Conservation (phyloP, 1,140 invertebrate genomes). For the Solenopsis fugax region DNA sequence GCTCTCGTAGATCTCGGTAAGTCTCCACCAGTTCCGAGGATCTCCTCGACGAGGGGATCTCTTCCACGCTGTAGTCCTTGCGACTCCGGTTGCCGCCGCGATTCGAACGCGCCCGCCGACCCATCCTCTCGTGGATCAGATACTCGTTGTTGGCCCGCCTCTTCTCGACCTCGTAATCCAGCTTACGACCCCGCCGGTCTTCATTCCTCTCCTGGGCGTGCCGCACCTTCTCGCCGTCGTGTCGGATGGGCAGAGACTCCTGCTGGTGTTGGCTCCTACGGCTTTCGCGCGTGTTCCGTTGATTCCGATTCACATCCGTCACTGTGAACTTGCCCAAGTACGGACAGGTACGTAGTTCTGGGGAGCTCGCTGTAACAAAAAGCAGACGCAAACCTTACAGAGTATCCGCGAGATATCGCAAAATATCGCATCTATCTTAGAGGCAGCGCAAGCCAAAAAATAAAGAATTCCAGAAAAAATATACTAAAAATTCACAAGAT, state of each 20-base stretch:
- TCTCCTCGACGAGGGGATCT: constrained; percentile 42
- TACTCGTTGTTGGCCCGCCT: constrained; percentile 84
- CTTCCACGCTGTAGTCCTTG: constrained; percentile 68
- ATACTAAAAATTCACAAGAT: neutral
- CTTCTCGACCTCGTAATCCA: constrained; percentile 82
- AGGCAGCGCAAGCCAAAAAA: neutral
- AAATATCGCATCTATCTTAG: neutral
- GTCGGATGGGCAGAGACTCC: constrained; percentile 80
- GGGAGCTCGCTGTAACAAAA: constrained; percentile 89
- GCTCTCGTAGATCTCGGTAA: constrained; percentile 40
- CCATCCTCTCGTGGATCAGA: constrained; percentile 78
- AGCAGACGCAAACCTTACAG: constrained; percentile 16
- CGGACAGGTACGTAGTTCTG: constrained; percentile 89
- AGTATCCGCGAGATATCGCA: neutral
- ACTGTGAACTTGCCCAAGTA: constrained; percentile 91
- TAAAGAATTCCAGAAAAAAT: neutral
- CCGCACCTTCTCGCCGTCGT: constrained; percentile 81
- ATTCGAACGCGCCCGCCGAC: constrained; percentile 77
- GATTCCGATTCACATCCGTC: constrained; percentile 86
- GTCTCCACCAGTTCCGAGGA: constrained; percentile 54
- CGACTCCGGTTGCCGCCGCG: constrained; percentile 66
- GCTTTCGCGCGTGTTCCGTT: constrained; percentile 85
- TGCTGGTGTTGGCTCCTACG: constrained; percentile 74
- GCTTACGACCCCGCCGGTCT: constrained; percentile 78
- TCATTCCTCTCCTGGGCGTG: constrained; percentile 80